Percentiles rank a stretch among this genome's conserved stretches.
Evolutionary conservation across 1,140 invertebrate species (phyloP).

Genomic region (Trichonephila inaurata): DNA sequence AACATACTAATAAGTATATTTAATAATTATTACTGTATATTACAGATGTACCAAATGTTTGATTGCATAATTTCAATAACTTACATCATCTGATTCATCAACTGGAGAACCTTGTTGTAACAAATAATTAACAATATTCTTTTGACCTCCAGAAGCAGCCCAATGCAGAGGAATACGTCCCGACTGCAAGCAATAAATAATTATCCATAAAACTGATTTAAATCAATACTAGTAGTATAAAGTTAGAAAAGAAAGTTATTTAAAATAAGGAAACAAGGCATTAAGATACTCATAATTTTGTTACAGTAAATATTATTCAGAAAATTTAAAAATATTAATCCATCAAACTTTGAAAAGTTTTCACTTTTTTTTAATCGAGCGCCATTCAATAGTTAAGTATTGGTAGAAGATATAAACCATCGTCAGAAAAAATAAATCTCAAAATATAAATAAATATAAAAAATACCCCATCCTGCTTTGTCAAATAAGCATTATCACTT

Average conservation of each 20-base stretch:
- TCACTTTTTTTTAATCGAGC: too few species aligned
- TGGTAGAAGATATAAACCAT: neutral
- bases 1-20: too few species aligned
- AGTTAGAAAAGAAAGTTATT: neutral
- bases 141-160: slow-evolving; percentile 86
- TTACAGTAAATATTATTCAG: too few species aligned
- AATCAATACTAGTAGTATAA: neutral
- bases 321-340: too few species aligned
- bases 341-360: too few species aligned
- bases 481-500: neutral
- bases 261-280: too few species aligned
- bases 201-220: neutral
- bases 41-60: too few species aligned
- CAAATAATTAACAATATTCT: slow-evolving; percentile 85
- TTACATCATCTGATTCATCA: slow-evolving; percentile 81
- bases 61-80: neutral
- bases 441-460: neutral
- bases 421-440: neutral
- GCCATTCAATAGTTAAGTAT: too few species aligned
- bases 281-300: neutral
- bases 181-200: slow-evolving; percentile 47
- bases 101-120: slow-evolving; percentile 82
- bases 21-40: too few species aligned
- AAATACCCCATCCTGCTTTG: slow-evolving; percentile 45
- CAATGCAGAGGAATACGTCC: slow-evolving; percentile 84